Evolutionary conservation across 2,113 vertebrate genomes (phyloP).

Genomic region (Cyanoramphus novaezelandiae): DNA sequence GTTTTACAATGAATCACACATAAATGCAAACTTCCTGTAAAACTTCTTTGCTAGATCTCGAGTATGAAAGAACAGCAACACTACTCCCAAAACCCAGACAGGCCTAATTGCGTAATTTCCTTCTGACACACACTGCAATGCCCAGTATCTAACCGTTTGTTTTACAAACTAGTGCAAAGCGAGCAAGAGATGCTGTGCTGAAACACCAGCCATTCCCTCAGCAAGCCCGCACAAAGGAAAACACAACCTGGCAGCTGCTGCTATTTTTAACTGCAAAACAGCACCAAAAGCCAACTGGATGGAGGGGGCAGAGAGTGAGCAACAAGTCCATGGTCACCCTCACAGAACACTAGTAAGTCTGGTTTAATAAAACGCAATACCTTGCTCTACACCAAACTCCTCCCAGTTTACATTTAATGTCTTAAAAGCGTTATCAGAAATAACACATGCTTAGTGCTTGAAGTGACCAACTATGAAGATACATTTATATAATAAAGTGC

Average conservation of each 20-base stretch:
- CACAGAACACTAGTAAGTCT: neutral
- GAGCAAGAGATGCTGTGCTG: neutral
- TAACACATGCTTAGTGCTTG: neutral
- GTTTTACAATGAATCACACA: neutral
- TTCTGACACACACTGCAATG: neutral
- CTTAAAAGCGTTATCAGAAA: neutral
- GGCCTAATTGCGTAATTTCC: neutral
- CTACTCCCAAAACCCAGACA: accelerated
- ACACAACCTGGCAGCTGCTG: neutral
- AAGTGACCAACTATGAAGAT: neutral
- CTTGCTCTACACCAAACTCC: neutral
- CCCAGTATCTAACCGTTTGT: neutral
- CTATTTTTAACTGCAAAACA: neutral
- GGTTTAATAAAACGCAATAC: neutral
- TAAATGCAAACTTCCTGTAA: neutral
- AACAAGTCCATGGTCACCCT: neutral
- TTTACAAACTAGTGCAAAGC: neutral
- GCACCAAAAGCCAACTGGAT: neutral
- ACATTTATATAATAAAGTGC: neutral
- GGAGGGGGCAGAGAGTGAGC: neutral
- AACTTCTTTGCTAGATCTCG: neutral
- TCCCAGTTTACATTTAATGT: neutral
- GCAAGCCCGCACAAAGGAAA: neutral
- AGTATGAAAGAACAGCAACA: neutral
- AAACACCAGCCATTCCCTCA: neutral